Base-by-base conservation (phyloP, 2,113 vertebrate species). In the Ictalurus furcatus region DNA sequence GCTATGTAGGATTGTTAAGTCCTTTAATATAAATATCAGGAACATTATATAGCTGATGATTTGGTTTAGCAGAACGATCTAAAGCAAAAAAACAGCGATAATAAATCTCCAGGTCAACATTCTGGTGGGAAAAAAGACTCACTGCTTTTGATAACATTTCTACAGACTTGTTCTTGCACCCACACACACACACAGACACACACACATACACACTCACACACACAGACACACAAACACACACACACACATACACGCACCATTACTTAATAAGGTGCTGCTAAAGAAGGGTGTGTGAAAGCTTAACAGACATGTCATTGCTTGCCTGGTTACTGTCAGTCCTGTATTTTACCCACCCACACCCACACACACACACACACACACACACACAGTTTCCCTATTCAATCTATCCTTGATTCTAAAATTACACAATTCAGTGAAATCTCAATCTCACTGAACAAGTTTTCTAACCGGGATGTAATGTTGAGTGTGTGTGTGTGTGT, bases 231-330 rank as follows among this genome's bases (percentile, higher is more conserved):
- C 23, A 79, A 25, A n/a, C 44, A 28, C 48, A n/a, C 76, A 79
- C 76, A 54, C 44, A 52, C 11, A 25, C 40, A 44, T 44, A 44
- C 40, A 3, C 1, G 48, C 19, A 44, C 37, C 28, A 80, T 80
- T 30, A 56, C 78, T 79, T 80, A 30, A 80, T 56, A 80, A 80
- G 28, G 28, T 54, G 78, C 78, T 80, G 78, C 56, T 80, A 80
- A 80, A 56, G 52, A 48, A 80, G 78, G 52, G 25, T 80, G 78
- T 78, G 74, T 56, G 48, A n/a, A 13, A 3, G 4, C 14, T 54
- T 28, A 30, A 56, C 78, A 80, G 73, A 76, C 73, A 48, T 80
- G 78, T 80, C n/a, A n/a, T 48, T 54, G 78, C 78, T 17, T 80
- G 78, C 2, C 78, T 80, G 78, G 78, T n/a, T 80, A 80, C 78